Evolutionary conservation across 2,113 vertebrate species (phyloP).

Genomic region (Chlorocebus sabaeus): DNA sequence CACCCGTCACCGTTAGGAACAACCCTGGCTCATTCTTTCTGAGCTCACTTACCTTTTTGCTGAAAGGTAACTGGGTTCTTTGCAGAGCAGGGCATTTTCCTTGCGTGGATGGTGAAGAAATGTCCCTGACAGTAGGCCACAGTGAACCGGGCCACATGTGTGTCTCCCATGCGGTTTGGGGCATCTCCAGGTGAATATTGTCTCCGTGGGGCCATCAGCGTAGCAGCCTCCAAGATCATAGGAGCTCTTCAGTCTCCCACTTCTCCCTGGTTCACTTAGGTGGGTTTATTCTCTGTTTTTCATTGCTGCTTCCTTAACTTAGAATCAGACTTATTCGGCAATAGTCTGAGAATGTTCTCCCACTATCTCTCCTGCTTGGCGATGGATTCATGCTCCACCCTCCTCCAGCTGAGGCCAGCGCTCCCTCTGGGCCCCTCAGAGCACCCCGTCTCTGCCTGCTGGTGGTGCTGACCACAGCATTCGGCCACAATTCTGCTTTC

Average conservation of each 20-base stretch:
- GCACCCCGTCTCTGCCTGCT: background rate
- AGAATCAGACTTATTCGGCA: background rate
- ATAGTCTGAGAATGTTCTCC: background rate
- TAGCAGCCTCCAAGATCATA: too few species aligned
- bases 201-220: too few species aligned
- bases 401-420: background rate
- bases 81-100: background rate
- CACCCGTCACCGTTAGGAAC: accelerated
- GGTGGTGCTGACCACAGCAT: background rate
- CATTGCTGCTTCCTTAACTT: background rate
- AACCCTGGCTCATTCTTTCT: background rate
- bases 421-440: background rate
- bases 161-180: background rate
- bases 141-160: background rate
- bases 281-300: background rate
- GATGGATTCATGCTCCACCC: too few species aligned
- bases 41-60: background rate
- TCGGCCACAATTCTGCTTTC: background rate
- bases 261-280: background rate
- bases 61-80: background rate
- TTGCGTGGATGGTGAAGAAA: background rate
- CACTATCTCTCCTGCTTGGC: background rate
- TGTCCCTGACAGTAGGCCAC: background rate
- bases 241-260: background rate
- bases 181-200: background rate